phyloP scores from a whole-genome alignment of 2,797 vertebrate genomes.

The Acestrorhynchus altus region DNA sequence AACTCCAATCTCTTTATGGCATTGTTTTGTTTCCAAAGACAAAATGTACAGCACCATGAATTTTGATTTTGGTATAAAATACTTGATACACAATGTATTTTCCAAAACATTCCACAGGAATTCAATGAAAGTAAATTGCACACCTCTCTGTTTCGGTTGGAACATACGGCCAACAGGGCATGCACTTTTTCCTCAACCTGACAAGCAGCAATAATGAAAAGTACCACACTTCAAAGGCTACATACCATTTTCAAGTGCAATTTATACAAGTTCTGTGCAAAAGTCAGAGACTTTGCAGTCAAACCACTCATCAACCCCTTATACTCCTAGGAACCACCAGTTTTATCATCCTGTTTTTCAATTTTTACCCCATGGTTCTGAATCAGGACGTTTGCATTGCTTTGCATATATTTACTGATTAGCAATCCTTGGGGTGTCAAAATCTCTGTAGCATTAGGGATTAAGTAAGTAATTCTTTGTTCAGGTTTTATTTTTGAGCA shows the following conservation, averaged over 20 bases:
- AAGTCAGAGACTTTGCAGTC: no score
- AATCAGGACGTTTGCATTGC: no score
- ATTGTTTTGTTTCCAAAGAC: neutral
- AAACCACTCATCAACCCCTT: no score
- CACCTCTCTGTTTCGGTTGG: conserved; percentile 4
- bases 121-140: neutral
- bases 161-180: neutral
- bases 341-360: no score
- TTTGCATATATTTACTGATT: no score
- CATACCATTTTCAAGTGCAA: conserved; percentile 58
- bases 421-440: no score
- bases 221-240: neutral
- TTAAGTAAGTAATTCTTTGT: no score
- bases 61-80: conserved; percentile 39
- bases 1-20: neutral
- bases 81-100: neutral
- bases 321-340: no score
- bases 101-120: conserved; percentile 51
- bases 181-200: neutral
- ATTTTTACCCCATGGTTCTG: no score
- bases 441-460: no score
- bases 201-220: neutral
- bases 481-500: no score
- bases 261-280: neutral
- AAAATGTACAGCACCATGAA: conserved; percentile 6